Evolutionary conservation across 2,888 invertebrate species (phyloP).

Genomic region (Ophion ventricosus): DNA sequence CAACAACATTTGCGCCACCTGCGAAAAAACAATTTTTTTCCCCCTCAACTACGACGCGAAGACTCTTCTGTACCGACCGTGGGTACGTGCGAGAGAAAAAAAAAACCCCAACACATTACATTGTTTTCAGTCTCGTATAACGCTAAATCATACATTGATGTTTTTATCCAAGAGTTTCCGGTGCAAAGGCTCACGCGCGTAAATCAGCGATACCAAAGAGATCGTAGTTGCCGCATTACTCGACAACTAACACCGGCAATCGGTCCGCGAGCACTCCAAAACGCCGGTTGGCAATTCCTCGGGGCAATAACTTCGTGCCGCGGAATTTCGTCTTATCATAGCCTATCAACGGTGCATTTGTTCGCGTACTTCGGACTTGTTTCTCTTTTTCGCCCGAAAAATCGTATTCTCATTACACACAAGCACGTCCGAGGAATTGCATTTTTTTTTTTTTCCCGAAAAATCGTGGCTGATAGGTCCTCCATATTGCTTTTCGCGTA

Average conservation of each 20-base stretch:
- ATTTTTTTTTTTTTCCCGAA: neutral
- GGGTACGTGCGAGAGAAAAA: neutral
- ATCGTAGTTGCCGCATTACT: neutral
- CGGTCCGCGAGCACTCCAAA: conserved; percentile 44
- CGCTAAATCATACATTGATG: neutral
- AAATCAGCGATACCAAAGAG: conserved; percentile 3
- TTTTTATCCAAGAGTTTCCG: conserved; percentile 1
- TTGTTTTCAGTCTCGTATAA: neutral
- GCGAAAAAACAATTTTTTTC: neutral
- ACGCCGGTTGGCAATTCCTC: conserved; percentile 54
- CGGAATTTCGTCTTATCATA: conserved; percentile 24
- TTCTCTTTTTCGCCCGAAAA: neutral
- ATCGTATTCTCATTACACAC: neutral
- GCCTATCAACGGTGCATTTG: conserved; percentile 8
- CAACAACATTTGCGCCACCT: neutral
- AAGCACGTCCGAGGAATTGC: neutral
- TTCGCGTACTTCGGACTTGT: neutral
- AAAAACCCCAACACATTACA: neutral
- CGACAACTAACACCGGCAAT: conserved; percentile 12
- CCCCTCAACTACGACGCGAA: neutral
- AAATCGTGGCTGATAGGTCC: neutral
- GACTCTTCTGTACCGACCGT: neutral
- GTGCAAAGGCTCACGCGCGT: neutral
- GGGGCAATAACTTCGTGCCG: neutral
- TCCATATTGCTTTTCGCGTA: neutral